These are phyloP conservation scores for Tapirus terrestris DNA, from an alignment of 2,113 vertebrate genomes.

Conservation along the genomic window DNA sequence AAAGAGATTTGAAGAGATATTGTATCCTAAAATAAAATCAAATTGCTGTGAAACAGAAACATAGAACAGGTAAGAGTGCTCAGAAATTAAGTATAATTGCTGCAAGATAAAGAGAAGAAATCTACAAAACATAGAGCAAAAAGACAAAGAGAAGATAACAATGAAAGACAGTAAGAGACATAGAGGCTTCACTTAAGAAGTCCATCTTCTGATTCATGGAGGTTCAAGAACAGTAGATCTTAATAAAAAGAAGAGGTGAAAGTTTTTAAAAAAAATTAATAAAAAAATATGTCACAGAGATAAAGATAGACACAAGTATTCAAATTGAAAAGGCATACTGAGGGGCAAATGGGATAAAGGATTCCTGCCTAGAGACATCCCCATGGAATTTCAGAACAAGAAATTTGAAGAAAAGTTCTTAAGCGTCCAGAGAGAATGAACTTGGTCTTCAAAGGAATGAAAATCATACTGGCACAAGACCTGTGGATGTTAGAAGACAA, in stretches of 20 bases:
- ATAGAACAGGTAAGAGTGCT: not conserved
- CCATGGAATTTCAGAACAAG: conserved; percentile 1
- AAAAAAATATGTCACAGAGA: not conserved
- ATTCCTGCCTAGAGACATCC: not conserved
- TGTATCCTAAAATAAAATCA: conserved; percentile 20
- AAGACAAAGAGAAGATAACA: not conserved
- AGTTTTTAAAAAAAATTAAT: conserved; percentile 41
- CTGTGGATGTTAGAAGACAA: not conserved
- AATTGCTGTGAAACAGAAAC: not conserved
- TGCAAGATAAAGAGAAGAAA: conserved; percentile 9
- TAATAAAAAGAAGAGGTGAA: not conserved
- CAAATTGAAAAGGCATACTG: not conserved
- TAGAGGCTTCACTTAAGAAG: not conserved
- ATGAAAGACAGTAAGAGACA: not conserved
- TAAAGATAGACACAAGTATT: not conserved
- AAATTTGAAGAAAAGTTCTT: not conserved
- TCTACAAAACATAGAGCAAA: not conserved
- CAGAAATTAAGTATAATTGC: conserved; percentile 51
- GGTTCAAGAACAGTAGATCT: not conserved
- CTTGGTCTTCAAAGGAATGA: not conserved
- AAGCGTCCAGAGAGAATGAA: conserved; percentile 3
- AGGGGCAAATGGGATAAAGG: not conserved
- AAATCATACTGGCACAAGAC: not conserved
- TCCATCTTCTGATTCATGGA: not conserved
- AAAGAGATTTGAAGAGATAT: not conserved